A percentile compares a stretch with the other conserved stretches of the same genome.
These are phyloP conservation scores for Macrobrachium nipponense DNA, from an alignment of 1,140 invertebrate species.

Conservation along the genomic window DNA sequence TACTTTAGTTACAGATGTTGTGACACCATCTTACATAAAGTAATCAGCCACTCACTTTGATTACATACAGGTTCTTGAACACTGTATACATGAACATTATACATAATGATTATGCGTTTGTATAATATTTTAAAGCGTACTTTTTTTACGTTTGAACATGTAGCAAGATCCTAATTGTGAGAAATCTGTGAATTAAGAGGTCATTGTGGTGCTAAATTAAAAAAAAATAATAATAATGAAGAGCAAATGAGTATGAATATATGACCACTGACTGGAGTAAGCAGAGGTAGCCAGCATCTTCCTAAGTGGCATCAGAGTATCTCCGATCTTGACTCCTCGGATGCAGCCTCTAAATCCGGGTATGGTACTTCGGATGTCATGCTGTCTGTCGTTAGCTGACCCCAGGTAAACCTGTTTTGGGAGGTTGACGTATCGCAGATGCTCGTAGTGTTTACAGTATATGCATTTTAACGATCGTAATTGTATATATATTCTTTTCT, in stretches of 20 bases:
- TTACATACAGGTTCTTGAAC: too few species aligned
- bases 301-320: not conserved
- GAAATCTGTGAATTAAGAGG: not conserved
- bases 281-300: not conserved
- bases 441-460: too few species aligned
- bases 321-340: constrained; percentile 30
- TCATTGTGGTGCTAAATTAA: not conserved
- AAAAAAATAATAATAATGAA: not conserved
- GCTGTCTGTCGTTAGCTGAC: constrained; percentile 20
- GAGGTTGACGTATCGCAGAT: not conserved
- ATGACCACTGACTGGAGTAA: constrained; percentile 11
- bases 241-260: not conserved
- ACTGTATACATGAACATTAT: too few species aligned
- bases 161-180: not conserved
- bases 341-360: constrained; percentile 36
- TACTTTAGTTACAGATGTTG: too few species aligned
- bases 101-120: too few species aligned
- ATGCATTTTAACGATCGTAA: too few species aligned
- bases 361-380: constrained; percentile 13
- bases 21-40: too few species aligned
- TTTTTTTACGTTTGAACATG: too few species aligned
- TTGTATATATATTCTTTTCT: too few species aligned
- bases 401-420: constrained; percentile 28
- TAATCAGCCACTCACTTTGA: too few species aligned
- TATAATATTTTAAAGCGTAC: too few species aligned